phyloP scores from a whole-genome alignment of 2,888 invertebrate species.

The Sinodicranocentrus sp. region DNA sequence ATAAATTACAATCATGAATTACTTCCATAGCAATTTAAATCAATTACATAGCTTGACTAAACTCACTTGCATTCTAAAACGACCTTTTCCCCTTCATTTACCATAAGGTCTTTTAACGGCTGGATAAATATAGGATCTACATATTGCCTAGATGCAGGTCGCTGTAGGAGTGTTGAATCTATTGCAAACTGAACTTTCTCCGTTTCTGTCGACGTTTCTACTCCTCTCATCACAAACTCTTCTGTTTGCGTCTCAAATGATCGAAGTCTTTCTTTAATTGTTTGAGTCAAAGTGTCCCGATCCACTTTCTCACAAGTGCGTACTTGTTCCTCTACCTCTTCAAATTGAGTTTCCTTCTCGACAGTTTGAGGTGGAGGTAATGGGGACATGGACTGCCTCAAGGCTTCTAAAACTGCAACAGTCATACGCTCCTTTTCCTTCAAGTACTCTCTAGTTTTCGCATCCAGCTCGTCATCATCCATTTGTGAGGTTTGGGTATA shows the following conservation, averaged over 20 bases:
- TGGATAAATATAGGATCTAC: conserved; percentile 82
- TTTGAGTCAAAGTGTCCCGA: conserved; percentile 77
- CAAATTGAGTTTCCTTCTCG: conserved; percentile 74
- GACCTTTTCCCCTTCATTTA: conserved; percentile 84
- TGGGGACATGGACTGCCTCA: conserved; percentile 77
- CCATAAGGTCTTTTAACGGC: conserved; percentile 83
- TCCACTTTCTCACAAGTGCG: conserved; percentile 67
- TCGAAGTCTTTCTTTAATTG: conserved; percentile 77
- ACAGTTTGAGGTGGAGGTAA: conserved; percentile 73
- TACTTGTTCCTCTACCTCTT: conserved; percentile 63
- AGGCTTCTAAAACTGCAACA: conserved; percentile 82
- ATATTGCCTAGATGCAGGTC: conserved; percentile 43
- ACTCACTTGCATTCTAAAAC: conserved; percentile 79
- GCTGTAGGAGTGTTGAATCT: not conserved
- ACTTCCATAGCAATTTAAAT: too few species aligned
- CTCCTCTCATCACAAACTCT: conserved; percentile 49
- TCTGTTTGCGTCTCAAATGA: conserved; percentile 72
- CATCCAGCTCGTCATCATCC: conserved; percentile 40
- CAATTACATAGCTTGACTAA: too few species aligned
- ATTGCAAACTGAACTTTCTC: conserved; percentile 47
- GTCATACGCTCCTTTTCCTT: conserved; percentile 84
- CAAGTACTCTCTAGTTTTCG: conserved; percentile 76
- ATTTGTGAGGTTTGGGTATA: conserved; percentile 44
- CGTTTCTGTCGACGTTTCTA: conserved; percentile 78
- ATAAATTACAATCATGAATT: too few species aligned